Evolutionary conservation across 2,888 invertebrate species (phyloP), one percentile per base, ranked within the genome.

Genomic region (Polydrusus tereticollis): DNA sequence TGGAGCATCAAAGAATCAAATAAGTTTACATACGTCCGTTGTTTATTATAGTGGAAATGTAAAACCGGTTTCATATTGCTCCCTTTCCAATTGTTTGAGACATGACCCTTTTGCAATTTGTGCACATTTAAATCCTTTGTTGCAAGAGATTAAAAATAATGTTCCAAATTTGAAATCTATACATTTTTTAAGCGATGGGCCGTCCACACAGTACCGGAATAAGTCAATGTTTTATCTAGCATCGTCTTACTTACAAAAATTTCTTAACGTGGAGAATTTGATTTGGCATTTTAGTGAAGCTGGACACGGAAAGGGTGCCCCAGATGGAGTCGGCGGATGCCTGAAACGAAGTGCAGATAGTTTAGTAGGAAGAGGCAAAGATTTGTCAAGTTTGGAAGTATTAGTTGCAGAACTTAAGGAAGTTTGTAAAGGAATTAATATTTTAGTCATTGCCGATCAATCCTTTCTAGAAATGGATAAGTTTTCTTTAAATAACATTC

Each of bases 281-380:
- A 23, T 29, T 18, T 73, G 70, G 70, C 60, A 73, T 47, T 73
- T 45, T 43, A 57, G 45, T 36, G 73, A 67, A 38, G 38, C 62
- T 20, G 62, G 67, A 6, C 73, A 73, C 57, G 73, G 67, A 20
- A 70, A 73, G 26, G 70, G 70, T n/a, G 73, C 73, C n/a, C 64
- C 66, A 2, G 69, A 73, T 66, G 69, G 60, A 2, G 57, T 69
- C 12, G 69, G 73, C 5, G 72, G 66, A 23, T 50, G 60, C 20
- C 21, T 71, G 21, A 71, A 66, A 55, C 20, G 71, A 71, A 71
- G 29, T 43, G 66, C 66, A 10, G 71, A 71, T 60, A 38, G 38
- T n/a, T 38, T 33, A 10, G 26, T 26, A 26, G 26, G 26, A 26
- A 26, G 26, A 26, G 26, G 26, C 26, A 26, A 26, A 26, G 26